Evolutionary conservation across 1,140 invertebrate species (phyloP).

Genomic region (Cyclargus thomasi): DNA sequence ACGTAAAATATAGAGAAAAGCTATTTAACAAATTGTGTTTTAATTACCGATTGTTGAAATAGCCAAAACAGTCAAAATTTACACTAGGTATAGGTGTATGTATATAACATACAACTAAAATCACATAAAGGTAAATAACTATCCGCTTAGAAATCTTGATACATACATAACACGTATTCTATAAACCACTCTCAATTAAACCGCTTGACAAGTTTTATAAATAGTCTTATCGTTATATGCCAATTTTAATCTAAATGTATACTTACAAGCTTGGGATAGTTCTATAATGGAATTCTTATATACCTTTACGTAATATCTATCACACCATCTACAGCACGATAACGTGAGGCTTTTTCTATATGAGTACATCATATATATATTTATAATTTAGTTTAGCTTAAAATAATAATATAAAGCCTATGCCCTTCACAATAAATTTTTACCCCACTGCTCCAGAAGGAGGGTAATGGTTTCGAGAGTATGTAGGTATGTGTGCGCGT

Average conservation of each 20-base stretch:
- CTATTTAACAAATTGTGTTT: no score
- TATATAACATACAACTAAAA: neutral
- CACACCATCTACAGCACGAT: neutral
- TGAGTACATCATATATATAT: no score
- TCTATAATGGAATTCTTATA: neutral
- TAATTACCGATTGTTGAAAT: no score
- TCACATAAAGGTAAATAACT: neutral
- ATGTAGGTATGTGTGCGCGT: no score
- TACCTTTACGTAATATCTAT: neutral
- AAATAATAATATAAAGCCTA: no score
- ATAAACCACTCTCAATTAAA: slow-evolving; percentile 4
- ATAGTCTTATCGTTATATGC: neutral
- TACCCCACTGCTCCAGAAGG: no score
- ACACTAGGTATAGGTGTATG: neutral
- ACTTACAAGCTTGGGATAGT: neutral
- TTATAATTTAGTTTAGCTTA: no score
- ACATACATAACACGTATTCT: neutral
- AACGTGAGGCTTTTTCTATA: no score
- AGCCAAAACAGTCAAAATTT: no score
- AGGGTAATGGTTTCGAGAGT: no score
- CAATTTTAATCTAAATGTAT: slow-evolving; percentile 12
- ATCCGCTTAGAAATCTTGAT: neutral
- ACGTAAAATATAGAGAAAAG: no score
- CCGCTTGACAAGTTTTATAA: slow-evolving; percentile 2
- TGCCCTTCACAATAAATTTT: no score